Percentiles rank a stretch among this genome's conserved stretches.
Conservation (phyloP, 2,797 vertebrate genomes). For the Rhinichthys osculus region DNA sequence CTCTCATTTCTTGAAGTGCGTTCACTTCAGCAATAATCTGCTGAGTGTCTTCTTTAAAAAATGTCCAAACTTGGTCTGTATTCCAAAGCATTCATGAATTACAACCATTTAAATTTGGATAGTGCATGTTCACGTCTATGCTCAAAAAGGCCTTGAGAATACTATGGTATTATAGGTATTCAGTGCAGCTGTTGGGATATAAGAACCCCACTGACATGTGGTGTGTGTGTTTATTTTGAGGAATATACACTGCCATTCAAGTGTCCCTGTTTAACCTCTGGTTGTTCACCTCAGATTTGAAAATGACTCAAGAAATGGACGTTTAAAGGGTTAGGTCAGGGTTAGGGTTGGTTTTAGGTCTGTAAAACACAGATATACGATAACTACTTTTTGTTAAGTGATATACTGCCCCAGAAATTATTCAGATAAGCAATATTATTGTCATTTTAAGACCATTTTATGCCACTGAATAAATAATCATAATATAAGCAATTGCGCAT, state of each 20-base stretch:
- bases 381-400: not conserved
- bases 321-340: not conserved
- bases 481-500: too few species aligned
- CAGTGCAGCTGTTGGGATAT: slow-evolving; percentile 24
- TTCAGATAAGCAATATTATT: too few species aligned
- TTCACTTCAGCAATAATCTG: not conserved
- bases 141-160: not conserved
- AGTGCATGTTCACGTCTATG: not conserved
- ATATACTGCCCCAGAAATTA: not conserved
- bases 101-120: not conserved
- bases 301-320: not conserved
- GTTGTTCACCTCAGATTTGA: not conserved
- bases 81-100: not conserved
- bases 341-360: too few species aligned
- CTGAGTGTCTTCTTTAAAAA: too few species aligned
- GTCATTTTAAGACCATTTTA: too few species aligned
- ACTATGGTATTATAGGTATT: not conserved
- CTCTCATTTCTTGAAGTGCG: not conserved
- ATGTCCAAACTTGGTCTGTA: not conserved
- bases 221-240: slow-evolving; percentile 40
- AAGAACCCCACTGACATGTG: not conserved
- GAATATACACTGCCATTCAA: not conserved
- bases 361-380: not conserved
- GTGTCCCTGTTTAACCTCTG: not conserved
- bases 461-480: too few species aligned